These are phyloP conservation scores for Aurelia sp. DNA, from an alignment of 30 jellyfish, hydroid and myxozoan genomes.

Conservation along the genomic window DNA sequence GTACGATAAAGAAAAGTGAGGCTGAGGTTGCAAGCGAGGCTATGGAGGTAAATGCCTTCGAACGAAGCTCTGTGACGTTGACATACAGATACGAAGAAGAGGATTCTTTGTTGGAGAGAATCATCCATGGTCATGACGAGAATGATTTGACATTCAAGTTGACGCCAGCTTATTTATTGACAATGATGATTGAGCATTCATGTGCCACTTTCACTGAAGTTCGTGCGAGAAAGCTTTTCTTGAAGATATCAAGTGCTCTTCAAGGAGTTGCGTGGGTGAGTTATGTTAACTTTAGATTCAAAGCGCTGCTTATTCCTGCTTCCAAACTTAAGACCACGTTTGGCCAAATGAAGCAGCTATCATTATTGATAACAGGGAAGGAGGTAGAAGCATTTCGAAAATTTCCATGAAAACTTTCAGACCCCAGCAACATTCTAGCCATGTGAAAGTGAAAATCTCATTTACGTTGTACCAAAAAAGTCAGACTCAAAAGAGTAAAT, in stretches of 20 bases:
- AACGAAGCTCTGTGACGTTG: conserved; percentile 65
- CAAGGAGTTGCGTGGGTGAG: conserved; percentile 99
- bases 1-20: background rate
- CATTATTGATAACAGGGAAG: too few species aligned
- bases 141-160: conserved; percentile 61
- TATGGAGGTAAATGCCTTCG: background rate
- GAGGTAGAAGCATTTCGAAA: background rate
- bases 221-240: conserved; percentile 77
- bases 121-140: conserved; percentile 66
- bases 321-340: too few species aligned
- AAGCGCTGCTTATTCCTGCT: too few species aligned
- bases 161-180: conserved; percentile 81
- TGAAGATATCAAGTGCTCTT: conserved; percentile 90
- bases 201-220: conserved; percentile 89
- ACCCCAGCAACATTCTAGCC: background rate
- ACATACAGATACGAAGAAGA: conserved; percentile 64
- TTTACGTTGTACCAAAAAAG: too few species aligned
- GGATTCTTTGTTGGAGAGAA: conserved; percentile 75
- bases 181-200: conserved; percentile 95
- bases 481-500: too few species aligned
- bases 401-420: background rate
- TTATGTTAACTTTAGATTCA: background rate
- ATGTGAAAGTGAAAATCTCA: too few species aligned
- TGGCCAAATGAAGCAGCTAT: too few species aligned
- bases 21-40: background rate